Evolutionary conservation across 2,888 invertebrate genomes (phyloP), one percentile per base, ranked within the genome.

Genomic region (Watsonalla binaria): DNA sequence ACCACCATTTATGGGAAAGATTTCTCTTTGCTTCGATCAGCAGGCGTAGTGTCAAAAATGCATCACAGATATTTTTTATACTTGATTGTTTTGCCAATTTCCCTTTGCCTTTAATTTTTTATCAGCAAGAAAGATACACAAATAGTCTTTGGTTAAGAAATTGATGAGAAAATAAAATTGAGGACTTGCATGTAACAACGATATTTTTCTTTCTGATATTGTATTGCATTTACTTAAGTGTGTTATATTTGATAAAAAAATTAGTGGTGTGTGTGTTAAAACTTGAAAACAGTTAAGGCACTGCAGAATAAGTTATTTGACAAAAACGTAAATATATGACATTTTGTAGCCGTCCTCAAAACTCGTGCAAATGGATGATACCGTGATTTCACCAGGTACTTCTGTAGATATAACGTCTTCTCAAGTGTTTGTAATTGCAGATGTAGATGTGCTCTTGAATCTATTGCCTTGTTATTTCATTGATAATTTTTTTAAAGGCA

Each of bases 341-440:
- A 86, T 87, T 85, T 86, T 82, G 83, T 83, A 78, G 74, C 82
- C 75, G 81, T 83, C 80, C 77, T 76, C 75, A 76, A 69, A 74
- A 74, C 72, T 81, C 82, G 78, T 88, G 84, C 86, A 89, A 90
- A 90, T 90, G 90, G 90, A 90, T 88, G 90, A 90, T 84, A 79
- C 86, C 72, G 86, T 86, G 76, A 80, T 80, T 85, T 90, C 89
- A 66, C 89, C 90, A 84, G 90, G 90, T 90, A 84, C 60, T 63
- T 54, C n/a, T 67, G 58, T 64, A 59, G 58, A 35, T 5, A 49
- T 5, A 39, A 42, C 24, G 46, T 54, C 47, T 14, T 35, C 34
- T 58, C 63, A 57, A 59, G 56, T 57, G 42, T 45, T 34, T 24
- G 24, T 24, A 24, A 24, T 24, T 24, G 24, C 24, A 24, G 24